Base-by-base conservation (phyloP, 64 coral and sea anemone species). In the Anthopleura sola region DNA sequence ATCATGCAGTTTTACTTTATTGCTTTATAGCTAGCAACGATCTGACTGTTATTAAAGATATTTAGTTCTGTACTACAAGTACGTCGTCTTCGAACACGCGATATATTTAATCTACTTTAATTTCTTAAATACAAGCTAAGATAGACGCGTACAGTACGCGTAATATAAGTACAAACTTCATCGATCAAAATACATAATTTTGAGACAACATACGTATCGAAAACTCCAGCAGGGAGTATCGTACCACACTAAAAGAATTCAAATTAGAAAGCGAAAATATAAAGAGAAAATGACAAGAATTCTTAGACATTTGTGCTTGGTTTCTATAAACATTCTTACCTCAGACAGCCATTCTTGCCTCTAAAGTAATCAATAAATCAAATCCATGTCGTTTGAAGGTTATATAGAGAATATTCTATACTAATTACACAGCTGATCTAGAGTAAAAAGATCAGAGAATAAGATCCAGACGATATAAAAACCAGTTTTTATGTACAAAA, bases 201-300 rank as follows among this genome's bases (percentile, higher is more conserved):
- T 11, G 13, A 32, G 34, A 15, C 66, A 31, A 36, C 26, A 71
- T 20, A 66, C 4, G n/a, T 71, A 71, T 71, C 66, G 29, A 34
- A 32, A 32, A 71, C 29, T 32, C 66, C n/a, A 36, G 28, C 29
- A 34, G 29, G 26, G 66, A 71, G 29, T 71, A 71, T 32, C 12
- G 13, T 71, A 71, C 13, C 28, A 71, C 10, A 71, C n/a, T 71
- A 32, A 71, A 71, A 71, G 66, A 71, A 71, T 71, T 71, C 66
- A 71, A 10, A 71, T 71, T 13, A 71, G 14, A 71, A 12, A 71
- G 26, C 29, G n/a, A 15, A 71, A 16, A 34, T 71, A 71, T 71
- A 14, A 34, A 31, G 66, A 71, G 29, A 71, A 71, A 71, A 71
- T 71, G 66, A 33, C 66, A 71, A 10, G 1, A 71, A 71, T 71